A percentile compares a stretch with the other conserved stretches of the same genome.
phyloP scores from a whole-genome alignment of 2,888 invertebrate species.

The Oxytorus armatus region DNA sequence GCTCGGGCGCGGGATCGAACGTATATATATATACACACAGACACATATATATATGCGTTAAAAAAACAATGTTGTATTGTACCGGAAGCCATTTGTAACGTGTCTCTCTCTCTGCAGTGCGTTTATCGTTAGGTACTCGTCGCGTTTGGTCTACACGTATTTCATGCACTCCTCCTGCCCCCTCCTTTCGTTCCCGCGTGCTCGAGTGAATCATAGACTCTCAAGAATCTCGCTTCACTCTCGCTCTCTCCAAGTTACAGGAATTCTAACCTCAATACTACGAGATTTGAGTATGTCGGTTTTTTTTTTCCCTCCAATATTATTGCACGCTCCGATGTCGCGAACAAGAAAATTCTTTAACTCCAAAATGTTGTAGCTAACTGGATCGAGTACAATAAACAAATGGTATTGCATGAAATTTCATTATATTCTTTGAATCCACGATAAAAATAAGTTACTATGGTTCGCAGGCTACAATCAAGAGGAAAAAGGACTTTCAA shows the following conservation, averaged over 20 bases:
- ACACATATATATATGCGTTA: too few relatives aligned
- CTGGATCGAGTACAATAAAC: too few relatives aligned
- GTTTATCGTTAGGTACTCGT: constrained; percentile 30
- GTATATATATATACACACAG: too few relatives aligned
- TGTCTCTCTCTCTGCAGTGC: constrained; percentile 56
- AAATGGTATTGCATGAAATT: too few relatives aligned
- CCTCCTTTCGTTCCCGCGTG: too few relatives aligned
- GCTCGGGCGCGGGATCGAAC: constrained; percentile 35
- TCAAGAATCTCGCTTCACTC: constrained; percentile 23
- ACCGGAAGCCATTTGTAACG: constrained; percentile 66
- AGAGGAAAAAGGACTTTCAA: too few relatives aligned
- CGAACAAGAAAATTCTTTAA: too few relatives aligned
- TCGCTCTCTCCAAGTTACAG: not conserved
- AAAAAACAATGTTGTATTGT: constrained; percentile 56
- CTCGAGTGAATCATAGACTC: constrained; percentile 53
- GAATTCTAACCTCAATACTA: constrained; percentile 39
- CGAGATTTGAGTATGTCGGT: constrained; percentile 7
- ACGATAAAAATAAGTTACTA: too few relatives aligned
- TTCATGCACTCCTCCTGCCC: too few relatives aligned
- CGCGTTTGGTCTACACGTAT: not conserved
- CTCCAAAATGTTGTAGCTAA: too few relatives aligned
- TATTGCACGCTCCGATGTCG: too few relatives aligned
- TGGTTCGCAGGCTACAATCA: not conserved
- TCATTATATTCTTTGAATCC: too few relatives aligned
- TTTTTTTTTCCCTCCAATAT: not conserved